A percentile compares a stretch with the other conserved stretches of the same genome.
Conservation (phyloP, 2,113 vertebrate species). For the Pycnonotus jocosus region DNA sequence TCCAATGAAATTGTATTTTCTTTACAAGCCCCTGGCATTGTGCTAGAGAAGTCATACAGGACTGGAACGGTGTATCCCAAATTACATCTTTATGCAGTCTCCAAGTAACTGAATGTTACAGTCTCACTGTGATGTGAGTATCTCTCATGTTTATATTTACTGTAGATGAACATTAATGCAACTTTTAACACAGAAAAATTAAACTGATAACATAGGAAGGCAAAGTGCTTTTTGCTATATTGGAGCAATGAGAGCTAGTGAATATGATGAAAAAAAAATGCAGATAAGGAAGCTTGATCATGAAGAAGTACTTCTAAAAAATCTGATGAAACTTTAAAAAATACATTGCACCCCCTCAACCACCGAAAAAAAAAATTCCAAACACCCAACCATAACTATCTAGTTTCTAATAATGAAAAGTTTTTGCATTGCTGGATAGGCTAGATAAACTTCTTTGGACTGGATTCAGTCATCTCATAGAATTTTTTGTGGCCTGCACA, state of each 20-base stretch:
- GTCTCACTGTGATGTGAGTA: background rate
- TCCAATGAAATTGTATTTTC: background rate
- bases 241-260: background rate
- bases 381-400: background rate
- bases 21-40: background rate
- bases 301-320: background rate
- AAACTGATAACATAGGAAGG: background rate
- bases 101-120: background rate
- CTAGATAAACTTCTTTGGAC: background rate
- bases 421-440: background rate
- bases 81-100: background rate
- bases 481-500: background rate
- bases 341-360: background rate
- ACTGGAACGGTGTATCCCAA: accelerated
- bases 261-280: background rate
- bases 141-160: background rate
- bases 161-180: background rate
- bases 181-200: background rate
- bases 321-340: background rate
- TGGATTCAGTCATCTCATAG: background rate
- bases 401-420: background rate
- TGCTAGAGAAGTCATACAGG: background rate
- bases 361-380: background rate
- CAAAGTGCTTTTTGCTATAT: background rate
- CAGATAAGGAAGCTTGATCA: background rate